These are phyloP conservation scores for Xiphias gladius DNA, from an alignment of 2,113 vertebrate species.

Conservation along the genomic window DNA sequence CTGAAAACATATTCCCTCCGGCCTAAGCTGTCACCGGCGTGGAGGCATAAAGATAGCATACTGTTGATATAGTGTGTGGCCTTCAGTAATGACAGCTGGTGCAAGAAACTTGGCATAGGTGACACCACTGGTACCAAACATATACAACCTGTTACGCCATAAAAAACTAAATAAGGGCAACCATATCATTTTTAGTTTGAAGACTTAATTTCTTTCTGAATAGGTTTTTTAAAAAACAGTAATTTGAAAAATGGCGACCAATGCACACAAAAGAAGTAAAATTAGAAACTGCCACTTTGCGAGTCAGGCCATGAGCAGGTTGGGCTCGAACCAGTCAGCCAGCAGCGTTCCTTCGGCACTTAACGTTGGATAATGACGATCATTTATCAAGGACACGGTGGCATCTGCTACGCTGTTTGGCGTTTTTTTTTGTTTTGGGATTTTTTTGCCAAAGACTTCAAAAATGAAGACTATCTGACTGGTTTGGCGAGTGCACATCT, in stretches of 20 bases:
- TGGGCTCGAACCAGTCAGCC: neutral
- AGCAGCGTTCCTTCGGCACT: neutral
- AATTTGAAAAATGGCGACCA: too few species aligned
- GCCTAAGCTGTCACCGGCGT: too few species aligned
- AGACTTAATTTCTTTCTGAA: too few species aligned
- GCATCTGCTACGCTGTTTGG: neutral
- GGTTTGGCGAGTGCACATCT: neutral
- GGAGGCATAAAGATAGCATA: neutral
- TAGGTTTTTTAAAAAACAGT: too few species aligned
- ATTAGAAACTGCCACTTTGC: constrained; percentile 6
- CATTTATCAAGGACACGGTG: neutral
- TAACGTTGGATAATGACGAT: neutral
- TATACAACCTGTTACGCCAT: neutral
- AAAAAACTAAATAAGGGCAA: neutral
- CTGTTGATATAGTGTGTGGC: constrained; percentile 14
- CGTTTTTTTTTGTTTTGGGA: neutral
- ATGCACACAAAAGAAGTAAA: neutral
- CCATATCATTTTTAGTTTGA: neutral
- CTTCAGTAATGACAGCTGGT: neutral
- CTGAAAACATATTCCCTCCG: too few species aligned
- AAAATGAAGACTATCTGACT: neutral
- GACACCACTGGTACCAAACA: neutral
- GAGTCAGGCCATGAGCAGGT: neutral
- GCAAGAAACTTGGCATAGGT: neutral
- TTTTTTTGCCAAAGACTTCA: neutral